Percentiles rank a stretch among this genome's conserved stretches.
Evolutionary conservation across 2,888 invertebrate genomes (phyloP).

Genomic region (Limenitis camilla): DNA sequence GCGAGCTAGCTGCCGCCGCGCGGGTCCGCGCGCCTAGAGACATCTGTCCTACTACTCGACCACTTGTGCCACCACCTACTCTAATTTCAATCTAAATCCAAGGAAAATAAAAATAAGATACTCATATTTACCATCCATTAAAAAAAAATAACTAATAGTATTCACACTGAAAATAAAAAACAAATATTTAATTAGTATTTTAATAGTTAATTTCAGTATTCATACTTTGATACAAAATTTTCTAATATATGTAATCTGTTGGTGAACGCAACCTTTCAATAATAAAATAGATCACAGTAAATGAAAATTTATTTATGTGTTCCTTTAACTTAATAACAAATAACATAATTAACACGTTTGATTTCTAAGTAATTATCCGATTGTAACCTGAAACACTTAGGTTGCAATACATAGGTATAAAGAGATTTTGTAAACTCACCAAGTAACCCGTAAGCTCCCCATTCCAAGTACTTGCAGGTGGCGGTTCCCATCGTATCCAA

Average conservation of each 20-base stretch:
- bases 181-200: too few species aligned
- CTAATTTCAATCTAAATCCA: slow-evolving; percentile 63
- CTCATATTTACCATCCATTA: not conserved
- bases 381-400: not conserved
- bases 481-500: slow-evolving; percentile 87
- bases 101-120: not conserved
- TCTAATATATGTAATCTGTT: too few species aligned
- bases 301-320: too few species aligned
- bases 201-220: too few species aligned
- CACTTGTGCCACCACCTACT: slow-evolving; percentile 49
- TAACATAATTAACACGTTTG: too few species aligned
- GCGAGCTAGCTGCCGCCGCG: slow-evolving; percentile 91
- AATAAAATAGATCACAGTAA: too few species aligned
- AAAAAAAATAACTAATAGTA: not conserved
- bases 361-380: not conserved
- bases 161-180: too few species aligned
- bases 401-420: not conserved
- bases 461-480: slow-evolving; percentile 82
- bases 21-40: slow-evolving; percentile 90
- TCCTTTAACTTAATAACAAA: too few species aligned
- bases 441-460: slow-evolving; percentile 91
- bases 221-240: too few species aligned
- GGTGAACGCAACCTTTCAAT: too few species aligned
- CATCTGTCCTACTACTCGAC: slow-evolving; percentile 81
- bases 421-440: slow-evolving; percentile 69